These are phyloP conservation scores for Alsophila aescularia DNA, from an alignment of 2,888 invertebrate genomes.

Conservation along the genomic window DNA sequence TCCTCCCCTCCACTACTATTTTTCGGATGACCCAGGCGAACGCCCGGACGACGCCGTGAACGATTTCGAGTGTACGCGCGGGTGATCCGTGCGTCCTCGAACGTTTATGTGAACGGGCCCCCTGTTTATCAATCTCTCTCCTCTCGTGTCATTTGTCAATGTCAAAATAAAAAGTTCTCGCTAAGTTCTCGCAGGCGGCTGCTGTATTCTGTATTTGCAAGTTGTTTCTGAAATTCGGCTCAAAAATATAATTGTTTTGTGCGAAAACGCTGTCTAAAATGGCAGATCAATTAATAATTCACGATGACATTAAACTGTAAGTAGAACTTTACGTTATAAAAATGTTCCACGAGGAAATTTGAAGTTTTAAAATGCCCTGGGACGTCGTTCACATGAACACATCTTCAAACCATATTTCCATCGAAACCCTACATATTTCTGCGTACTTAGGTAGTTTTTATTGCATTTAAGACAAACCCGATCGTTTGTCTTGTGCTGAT, in stretches of 20 bases:
- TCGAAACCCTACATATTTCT: conserved; percentile 47
- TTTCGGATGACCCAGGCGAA: no score
- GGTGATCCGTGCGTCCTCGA: no score
- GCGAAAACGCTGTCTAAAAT: conserved; percentile 49
- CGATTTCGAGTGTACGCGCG: no score
- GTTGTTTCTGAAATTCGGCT: conserved; percentile 26
- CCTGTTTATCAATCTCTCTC: no score
- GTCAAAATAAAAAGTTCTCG: not conserved
- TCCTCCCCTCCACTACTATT: no score
- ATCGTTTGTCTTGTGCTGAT: not conserved
- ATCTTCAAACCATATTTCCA: conserved; percentile 40
- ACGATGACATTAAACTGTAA: conserved; percentile 91
- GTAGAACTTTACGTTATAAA: conserved; percentile 51
- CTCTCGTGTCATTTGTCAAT: not conserved
- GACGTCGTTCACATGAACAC: conserved; percentile 3
- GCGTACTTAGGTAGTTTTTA: not conserved
- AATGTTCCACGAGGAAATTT: not conserved
- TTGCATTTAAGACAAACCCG: not conserved
- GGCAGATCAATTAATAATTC: conserved; percentile 87
- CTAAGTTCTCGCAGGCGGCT: no score
- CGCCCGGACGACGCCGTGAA: no score
- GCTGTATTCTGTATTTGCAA: no score
- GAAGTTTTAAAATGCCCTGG: not conserved
- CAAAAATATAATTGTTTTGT: conserved; percentile 37
- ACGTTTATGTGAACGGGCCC: no score